Evolutionary conservation across 2,113 vertebrate species (phyloP).

Genomic region (Panthera tigris): DNA sequence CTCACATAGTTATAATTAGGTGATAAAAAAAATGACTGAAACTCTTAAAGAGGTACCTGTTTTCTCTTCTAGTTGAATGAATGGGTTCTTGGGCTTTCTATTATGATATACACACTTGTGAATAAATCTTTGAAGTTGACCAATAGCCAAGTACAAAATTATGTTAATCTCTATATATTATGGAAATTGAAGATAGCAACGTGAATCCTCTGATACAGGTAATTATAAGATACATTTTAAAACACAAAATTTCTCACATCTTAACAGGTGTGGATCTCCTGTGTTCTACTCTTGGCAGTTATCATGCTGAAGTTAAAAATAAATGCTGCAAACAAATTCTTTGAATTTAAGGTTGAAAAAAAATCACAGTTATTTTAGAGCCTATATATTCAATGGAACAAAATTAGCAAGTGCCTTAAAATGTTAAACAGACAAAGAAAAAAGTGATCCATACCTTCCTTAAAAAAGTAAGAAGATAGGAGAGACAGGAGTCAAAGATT

Average conservation of each 20-base stretch:
- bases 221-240: neutral
- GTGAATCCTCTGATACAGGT: neutral
- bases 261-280: neutral
- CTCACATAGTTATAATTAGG: neutral
- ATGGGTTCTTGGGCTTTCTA: neutral
- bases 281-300: neutral
- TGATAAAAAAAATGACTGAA: neutral
- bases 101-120: neutral
- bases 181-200: neutral
- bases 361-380: neutral
- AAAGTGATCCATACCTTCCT: neutral
- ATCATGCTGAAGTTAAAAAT: neutral
- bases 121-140: neutral
- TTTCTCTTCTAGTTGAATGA: neutral
- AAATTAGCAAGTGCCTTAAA: neutral
- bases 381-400: neutral
- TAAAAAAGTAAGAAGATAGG: neutral
- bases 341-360: neutral
- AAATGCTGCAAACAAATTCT: neutral
- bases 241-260: neutral
- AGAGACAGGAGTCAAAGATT: neutral
- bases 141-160: neutral
- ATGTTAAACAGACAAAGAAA: neutral
- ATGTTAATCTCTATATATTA: neutral
- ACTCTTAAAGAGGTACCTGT: neutral